These are phyloP conservation scores for Balearica regulorum DNA, from an alignment of 2,797 vertebrate species.

Conservation along the genomic window DNA sequence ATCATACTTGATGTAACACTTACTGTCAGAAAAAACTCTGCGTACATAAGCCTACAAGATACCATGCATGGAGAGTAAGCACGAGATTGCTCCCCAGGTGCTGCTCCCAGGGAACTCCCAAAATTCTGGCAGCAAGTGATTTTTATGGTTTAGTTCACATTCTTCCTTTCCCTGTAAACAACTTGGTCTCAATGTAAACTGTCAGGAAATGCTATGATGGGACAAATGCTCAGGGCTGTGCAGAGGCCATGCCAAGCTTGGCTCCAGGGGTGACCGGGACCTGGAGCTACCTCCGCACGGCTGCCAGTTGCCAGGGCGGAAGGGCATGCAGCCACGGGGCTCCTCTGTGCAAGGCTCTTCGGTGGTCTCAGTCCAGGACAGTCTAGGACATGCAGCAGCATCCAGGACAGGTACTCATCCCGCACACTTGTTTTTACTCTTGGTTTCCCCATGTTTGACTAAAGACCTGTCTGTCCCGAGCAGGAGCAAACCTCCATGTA, in stretches of 20 bases:
- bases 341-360: background rate
- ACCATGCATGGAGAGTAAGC: constrained; percentile 33
- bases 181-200: background rate
- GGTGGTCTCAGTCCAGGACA: background rate
- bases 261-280: background rate
- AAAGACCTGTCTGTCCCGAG: background rate
- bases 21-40: constrained; percentile 1
- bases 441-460: background rate
- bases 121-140: background rate
- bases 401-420: background rate
- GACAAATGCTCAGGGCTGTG: background rate
- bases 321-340: background rate
- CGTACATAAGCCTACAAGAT: background rate
- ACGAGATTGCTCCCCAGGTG: background rate
- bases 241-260: constrained; percentile 4
- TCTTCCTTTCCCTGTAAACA: constrained; percentile 15
- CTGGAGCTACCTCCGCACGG: background rate
- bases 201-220: background rate
- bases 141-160: background rate
- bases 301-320: background rate
- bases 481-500: background rate
- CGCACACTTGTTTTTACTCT: background rate
- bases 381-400: background rate
- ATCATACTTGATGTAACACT: background rate
- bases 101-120: background rate